These are phyloP conservation scores for Brotula barbata DNA, from an alignment of 2,797 vertebrate genomes.

Conservation along the genomic window DNA sequence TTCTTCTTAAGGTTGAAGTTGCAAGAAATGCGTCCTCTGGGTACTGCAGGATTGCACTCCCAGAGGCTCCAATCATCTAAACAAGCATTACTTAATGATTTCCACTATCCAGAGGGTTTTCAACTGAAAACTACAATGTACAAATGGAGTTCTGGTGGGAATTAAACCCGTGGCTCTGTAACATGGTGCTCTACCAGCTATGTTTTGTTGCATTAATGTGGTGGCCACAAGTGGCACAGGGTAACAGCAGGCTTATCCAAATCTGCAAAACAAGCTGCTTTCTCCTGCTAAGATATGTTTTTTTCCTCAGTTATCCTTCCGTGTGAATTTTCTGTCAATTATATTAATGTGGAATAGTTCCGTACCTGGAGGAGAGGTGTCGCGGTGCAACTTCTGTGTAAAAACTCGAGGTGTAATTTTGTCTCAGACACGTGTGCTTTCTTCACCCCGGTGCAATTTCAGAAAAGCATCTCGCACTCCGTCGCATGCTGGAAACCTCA, in stretches of 20 bases:
- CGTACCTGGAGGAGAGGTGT: constrained; percentile 14
- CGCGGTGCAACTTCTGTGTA: constrained; percentile 1
- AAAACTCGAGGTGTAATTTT: constrained; percentile 18
- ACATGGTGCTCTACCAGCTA: neutral
- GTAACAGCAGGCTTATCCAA: constrained; percentile 8
- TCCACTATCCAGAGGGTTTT: too few species aligned
- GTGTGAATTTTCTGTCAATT: constrained; percentile 6
- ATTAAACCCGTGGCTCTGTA: constrained; percentile 14
- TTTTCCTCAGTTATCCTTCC: neutral
- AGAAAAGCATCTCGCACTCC: constrained; percentile 7
- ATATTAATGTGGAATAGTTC: constrained; percentile 21
- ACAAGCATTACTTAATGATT: too few species aligned
- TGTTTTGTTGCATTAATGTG: constrained; percentile 31
- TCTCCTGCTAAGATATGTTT: constrained; percentile 3
- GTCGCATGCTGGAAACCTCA: constrained; percentile 21
- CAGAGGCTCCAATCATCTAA: too few species aligned
- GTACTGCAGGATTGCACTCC: too few species aligned
- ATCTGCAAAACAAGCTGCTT: neutral
- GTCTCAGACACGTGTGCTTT: constrained; percentile 16
- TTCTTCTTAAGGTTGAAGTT: too few species aligned
- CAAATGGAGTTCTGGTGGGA: neutral
- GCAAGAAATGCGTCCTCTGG: too few species aligned
- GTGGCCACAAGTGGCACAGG: neutral
- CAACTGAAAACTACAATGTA: neutral
- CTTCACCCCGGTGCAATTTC: neutral